Conservation (phyloP, 1,140 invertebrate genomes). For the Zaprionus camerounensis region DNA sequence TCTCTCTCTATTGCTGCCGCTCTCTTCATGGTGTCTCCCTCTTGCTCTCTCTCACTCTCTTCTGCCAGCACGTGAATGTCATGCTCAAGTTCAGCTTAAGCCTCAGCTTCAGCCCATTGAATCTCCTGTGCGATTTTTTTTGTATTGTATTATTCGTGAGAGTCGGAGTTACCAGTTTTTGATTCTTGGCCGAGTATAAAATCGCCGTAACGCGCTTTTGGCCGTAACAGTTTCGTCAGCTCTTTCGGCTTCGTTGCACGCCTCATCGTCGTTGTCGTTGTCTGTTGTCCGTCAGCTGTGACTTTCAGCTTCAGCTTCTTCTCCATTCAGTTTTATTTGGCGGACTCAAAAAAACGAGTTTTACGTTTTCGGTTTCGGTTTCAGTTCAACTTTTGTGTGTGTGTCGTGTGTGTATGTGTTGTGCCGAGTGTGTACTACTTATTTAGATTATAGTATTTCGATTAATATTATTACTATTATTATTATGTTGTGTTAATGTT, state of each 20-base stretch:
- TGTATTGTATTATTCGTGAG: background rate
- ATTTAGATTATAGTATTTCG: constrained; percentile 41
- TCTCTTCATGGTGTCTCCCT: background rate
- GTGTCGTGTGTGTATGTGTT: constrained; percentile 42
- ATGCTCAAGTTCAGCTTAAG: constrained; percentile 65
- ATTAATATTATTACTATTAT: constrained; percentile 49
- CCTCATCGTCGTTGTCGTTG: constrained; percentile 29
- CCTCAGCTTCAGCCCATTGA: constrained; percentile 2
- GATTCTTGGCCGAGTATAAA: constrained; percentile 78
- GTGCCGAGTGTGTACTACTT: constrained; percentile 65
- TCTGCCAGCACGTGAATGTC: constrained; percentile 60
- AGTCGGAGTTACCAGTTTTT: constrained; percentile 53
- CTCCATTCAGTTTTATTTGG: constrained; percentile 31
- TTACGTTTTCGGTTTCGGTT: constrained; percentile 41
- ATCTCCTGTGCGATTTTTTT: constrained; percentile 12
- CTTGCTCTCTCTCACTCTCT: constrained; percentile 1
- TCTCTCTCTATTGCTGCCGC: background rate
- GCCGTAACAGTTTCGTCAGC: constrained; percentile 75
- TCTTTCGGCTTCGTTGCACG: constrained; percentile 71
- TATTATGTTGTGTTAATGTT: constrained; percentile 28
- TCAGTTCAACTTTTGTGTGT: constrained; percentile 10
- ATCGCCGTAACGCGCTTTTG: constrained; percentile 69
- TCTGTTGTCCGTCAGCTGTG: background rate
- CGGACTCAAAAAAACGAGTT: constrained; percentile 67
- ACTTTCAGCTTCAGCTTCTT: background rate